Evolutionary conservation across 1,140 invertebrate genomes (phyloP).

Genomic region (Zaprionus kolodkinae): DNA sequence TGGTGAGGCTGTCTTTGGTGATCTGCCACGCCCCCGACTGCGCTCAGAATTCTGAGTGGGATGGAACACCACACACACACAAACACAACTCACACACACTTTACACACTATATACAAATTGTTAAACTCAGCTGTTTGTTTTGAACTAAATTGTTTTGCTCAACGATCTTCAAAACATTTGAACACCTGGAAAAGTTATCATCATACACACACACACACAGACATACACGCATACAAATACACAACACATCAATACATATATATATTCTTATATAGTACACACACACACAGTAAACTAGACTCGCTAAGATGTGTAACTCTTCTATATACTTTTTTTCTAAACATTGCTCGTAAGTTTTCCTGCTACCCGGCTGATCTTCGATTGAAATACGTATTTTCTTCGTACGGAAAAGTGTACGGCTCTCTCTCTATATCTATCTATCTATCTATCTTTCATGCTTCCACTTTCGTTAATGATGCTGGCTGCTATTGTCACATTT

Average conservation of each 20-base stretch:
- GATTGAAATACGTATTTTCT: constrained; percentile 75
- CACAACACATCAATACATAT: constrained; percentile 12
- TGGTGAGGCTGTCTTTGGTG: constrained; percentile 92
- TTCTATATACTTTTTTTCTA: constrained; percentile 51
- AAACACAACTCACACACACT: neutral
- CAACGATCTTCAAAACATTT: constrained; percentile 49
- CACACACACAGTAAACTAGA: constrained; percentile 26
- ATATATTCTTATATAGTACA: constrained; percentile 35
- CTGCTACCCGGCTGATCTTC: constrained; percentile 67
- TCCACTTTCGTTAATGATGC: neutral
- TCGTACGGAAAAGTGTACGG: constrained; percentile 68
- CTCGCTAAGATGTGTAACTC: constrained; percentile 52
- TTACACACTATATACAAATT: constrained; percentile 6
- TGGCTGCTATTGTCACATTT: constrained; percentile 63
- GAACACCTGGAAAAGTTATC: constrained; percentile 55
- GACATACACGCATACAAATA: constrained; percentile 15
- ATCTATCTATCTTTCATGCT: neutral
- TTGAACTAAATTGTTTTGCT: constrained; percentile 80
- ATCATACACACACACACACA: constrained; percentile 30
- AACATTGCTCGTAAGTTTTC: constrained; percentile 35
- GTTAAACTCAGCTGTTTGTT: constrained; percentile 60
- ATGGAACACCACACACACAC: constrained; percentile 35
- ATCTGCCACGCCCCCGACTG: constrained; percentile 91
- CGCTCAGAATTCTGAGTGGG: constrained; percentile 89
- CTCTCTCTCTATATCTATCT: constrained; percentile 16